phyloP scores from a whole-genome alignment of 2,888 invertebrate species.

The Dynastes tityus region DNA sequence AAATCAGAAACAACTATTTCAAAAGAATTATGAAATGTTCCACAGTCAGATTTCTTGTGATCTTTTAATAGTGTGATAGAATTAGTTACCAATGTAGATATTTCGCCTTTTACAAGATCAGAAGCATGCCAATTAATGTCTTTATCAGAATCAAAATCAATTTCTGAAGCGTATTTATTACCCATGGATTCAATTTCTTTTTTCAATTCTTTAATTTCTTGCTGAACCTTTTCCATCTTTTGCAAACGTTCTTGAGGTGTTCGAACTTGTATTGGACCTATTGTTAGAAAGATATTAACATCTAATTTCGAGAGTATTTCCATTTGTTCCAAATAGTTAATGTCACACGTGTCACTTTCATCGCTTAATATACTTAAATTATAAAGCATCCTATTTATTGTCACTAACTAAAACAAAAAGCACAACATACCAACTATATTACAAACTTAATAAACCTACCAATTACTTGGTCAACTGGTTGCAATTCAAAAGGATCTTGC shows the following conservation, averaged over 20 bases:
- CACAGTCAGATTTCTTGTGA: not conserved
- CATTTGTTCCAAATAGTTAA: constrained; percentile 30
- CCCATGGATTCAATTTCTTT: constrained; percentile 11
- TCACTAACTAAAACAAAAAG: constrained; percentile 13
- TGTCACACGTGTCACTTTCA: not conserved
- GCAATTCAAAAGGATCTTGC: constrained; percentile 10
- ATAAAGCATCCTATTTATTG: constrained; percentile 38
- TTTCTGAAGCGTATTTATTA: not conserved
- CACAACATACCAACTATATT: too few relatives aligned
- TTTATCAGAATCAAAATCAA: not conserved
- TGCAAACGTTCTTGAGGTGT: constrained; percentile 10
- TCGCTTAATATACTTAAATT: constrained; percentile 18
- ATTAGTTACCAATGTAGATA: constrained; percentile 12
- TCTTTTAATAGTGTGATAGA: not conserved
- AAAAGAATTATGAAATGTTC: not conserved
- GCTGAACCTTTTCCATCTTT: constrained; percentile 18
- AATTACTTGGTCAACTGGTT: constrained; percentile 27
- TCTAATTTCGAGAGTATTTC: constrained; percentile 26
- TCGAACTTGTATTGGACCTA: constrained; percentile 29
- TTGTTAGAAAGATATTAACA: constrained; percentile 24
- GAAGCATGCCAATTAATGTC: constrained; percentile 14
- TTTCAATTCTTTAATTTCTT: constrained; percentile 27
- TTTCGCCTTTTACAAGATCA: constrained; percentile 15
- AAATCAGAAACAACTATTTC: not conserved
- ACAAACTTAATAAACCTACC: not conserved